Conservation (phyloP, 2,888 invertebrate genomes). For the Autographa gamma region DNA sequence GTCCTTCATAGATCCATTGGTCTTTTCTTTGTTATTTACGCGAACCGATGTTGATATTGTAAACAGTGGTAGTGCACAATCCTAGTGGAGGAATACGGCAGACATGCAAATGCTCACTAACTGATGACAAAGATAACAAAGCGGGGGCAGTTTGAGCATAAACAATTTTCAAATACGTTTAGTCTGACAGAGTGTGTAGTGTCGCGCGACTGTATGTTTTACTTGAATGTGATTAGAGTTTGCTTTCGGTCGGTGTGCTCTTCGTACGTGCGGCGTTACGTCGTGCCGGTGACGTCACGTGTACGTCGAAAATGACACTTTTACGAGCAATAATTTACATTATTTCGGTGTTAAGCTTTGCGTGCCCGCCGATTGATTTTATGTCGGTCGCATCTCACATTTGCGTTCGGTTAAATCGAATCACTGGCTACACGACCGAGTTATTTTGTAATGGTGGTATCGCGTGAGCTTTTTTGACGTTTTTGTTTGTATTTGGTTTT, state of each 20-base stretch:
- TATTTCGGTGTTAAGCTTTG: slow-evolving; percentile 87
- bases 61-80: slow-evolving; percentile 59
- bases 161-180: slow-evolving; percentile 74
- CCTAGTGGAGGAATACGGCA: slow-evolving; percentile 60
- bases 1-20: slow-evolving; percentile 61
- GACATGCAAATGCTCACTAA: slow-evolving; percentile 79
- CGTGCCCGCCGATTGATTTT: slow-evolving; percentile 88
- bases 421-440: slow-evolving; percentile 83
- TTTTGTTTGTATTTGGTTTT: slow-evolving; percentile 72
- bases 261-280: slow-evolving; percentile 62
- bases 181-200: slow-evolving; percentile 52
- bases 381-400: slow-evolving; percentile 86
- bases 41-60: slow-evolving; percentile 55
- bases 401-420: slow-evolving; percentile 86
- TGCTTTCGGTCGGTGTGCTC: slow-evolving; percentile 54
- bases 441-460: slow-evolving; percentile 86
- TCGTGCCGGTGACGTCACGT: slow-evolving; percentile 81
- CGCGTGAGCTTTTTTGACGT: slow-evolving; percentile 78
- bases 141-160: slow-evolving; percentile 77
- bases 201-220: slow-evolving; percentile 63
- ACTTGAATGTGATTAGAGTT: slow-evolving; percentile 59
- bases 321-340: slow-evolving; percentile 88
- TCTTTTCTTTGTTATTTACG: slow-evolving; percentile 59
- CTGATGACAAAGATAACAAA: slow-evolving; percentile 83
- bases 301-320: slow-evolving; percentile 88